Conservation (phyloP, 1,140 invertebrate genomes). For the Brachionus manjavacas region DNA sequence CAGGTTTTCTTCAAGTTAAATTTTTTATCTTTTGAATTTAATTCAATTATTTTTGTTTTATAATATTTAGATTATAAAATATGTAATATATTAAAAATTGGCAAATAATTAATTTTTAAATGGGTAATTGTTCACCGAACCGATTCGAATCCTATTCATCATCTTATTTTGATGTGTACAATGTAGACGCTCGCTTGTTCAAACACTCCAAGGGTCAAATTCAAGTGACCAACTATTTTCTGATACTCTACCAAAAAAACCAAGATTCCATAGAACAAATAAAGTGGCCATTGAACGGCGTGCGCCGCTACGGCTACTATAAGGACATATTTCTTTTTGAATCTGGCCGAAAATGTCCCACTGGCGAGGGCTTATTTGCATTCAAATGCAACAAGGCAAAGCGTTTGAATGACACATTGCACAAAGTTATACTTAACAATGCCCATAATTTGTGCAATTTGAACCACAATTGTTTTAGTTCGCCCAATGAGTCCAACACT, state of each 20-base stretch:
- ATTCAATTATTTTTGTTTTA: not conserved
- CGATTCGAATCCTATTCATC: constrained; percentile 25
- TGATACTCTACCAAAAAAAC: constrained; percentile 15
- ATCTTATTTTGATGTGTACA: constrained; percentile 28
- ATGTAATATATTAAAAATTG: constrained; percentile 2
- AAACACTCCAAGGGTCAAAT: constrained; percentile 40
- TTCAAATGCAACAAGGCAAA: constrained; percentile 41
- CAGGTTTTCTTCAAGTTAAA: not conserved
- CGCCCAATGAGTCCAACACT: not conserved
- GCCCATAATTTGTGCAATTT: constrained; percentile 26
- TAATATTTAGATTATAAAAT: not conserved
- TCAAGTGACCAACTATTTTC: constrained; percentile 1
- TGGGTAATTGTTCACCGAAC: constrained; percentile 40
- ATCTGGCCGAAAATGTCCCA: constrained; percentile 40
- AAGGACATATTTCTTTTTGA: constrained; percentile 41
- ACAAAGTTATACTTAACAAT: constrained; percentile 24
- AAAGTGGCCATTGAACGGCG: constrained; percentile 33
- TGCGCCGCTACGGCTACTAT: constrained; percentile 32
- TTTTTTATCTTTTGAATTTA: not conserved
- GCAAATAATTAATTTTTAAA: constrained; percentile 18
- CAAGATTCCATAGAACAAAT: not conserved
- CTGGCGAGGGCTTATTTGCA: constrained; percentile 37
- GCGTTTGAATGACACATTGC: constrained; percentile 12
- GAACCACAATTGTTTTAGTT: not conserved
- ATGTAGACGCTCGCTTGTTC: constrained; percentile 37